Conservation (phyloP, 2,797 vertebrate genomes). For the Sebastolobus alascanus region DNA sequence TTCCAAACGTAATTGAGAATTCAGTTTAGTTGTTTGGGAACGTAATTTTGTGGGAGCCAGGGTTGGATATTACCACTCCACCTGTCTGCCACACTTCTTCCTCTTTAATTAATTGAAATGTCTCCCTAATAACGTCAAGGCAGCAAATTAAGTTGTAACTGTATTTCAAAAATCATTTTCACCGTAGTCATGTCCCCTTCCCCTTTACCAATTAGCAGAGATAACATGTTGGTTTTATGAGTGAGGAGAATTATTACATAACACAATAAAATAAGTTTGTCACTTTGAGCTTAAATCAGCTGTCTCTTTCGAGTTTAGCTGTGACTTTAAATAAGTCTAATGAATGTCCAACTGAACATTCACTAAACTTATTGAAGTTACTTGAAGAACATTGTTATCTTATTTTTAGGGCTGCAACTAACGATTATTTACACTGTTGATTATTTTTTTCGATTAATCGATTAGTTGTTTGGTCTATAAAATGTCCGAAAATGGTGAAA, state of each 20-base stretch:
- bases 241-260: background rate
- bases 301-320: background rate
- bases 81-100: conserved; percentile 36
- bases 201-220: background rate
- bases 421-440: too few species aligned
- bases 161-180: conserved; percentile 25
- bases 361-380: background rate
- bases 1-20: too few species aligned
- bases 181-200: background rate
- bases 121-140: conserved; percentile 59
- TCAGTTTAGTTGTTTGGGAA: too few species aligned
- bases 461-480: too few species aligned
- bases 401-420: background rate
- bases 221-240: background rate
- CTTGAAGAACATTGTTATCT: background rate
- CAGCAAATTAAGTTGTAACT: conserved; percentile 64
- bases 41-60: too few species aligned
- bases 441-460: too few species aligned
- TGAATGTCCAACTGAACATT: background rate
- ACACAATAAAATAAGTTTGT: background rate
- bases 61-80: conserved; percentile 4
- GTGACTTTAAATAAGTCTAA: background rate
- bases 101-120: conserved; percentile 60
- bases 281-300: too few species aligned
- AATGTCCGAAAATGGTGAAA: too few species aligned